phyloP scores from a whole-genome alignment of 2,113 vertebrate species.

The Xenus cinereus region DNA sequence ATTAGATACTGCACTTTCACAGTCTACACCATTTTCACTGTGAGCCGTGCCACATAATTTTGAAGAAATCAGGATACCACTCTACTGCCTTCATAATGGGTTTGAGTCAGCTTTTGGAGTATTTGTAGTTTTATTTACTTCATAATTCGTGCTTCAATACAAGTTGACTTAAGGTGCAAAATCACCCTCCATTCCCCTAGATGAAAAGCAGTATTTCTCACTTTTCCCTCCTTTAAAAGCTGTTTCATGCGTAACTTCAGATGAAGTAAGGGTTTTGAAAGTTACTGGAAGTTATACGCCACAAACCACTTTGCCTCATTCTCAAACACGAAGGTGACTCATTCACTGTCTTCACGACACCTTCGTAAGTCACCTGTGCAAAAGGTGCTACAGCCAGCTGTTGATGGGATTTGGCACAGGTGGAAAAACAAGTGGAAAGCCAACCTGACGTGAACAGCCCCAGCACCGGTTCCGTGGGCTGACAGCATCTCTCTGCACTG shows the following conservation, averaged over 20 bases:
- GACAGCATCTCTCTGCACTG: background rate
- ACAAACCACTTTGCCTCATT: background rate
- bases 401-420: background rate
- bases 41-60: rapidly evolving
- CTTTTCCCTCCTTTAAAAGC: background rate
- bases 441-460: background rate
- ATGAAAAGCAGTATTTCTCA: background rate
- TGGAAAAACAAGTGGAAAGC: background rate
- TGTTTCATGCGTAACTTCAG: background rate
- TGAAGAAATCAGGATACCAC: background rate
- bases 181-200: background rate
- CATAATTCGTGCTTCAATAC: background rate
- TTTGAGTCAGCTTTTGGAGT: background rate
- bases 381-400: background rate
- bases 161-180: background rate
- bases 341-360: background rate
- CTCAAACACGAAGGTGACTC: background rate
- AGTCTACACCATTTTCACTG: background rate
- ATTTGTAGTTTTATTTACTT: background rate
- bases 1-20: background rate
- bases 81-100: background rate
- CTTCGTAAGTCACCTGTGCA: background rate
- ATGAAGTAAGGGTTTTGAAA: background rate
- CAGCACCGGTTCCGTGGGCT: background rate
- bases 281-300: rapidly evolving